Conservation (phyloP, 2,797 vertebrate genomes). For the Petrocephalus schoutedeni region DNA sequence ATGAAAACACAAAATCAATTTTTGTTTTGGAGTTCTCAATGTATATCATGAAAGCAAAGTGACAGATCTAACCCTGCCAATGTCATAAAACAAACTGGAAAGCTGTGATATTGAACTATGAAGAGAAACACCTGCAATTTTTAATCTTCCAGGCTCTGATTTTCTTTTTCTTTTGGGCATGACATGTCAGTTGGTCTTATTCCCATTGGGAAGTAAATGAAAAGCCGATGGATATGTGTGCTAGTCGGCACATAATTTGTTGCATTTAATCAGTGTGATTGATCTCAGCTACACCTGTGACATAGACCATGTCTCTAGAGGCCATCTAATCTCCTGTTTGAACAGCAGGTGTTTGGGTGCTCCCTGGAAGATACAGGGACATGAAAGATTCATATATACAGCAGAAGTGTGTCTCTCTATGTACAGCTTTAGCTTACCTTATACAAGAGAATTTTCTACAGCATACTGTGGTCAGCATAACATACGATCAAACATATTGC, state of each 20-base stretch:
- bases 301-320: neutral
- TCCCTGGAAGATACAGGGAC: neutral
- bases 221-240: neutral
- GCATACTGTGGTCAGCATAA: neutral
- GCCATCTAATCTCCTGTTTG: constrained; percentile 10
- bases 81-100: neutral
- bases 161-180: neutral
- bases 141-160: neutral
- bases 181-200: neutral
- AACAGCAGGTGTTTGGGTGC: constrained; percentile 5
- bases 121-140: neutral
- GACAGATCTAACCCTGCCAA: neutral
- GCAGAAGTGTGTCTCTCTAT: neutral
- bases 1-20: neutral
- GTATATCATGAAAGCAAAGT: neutral
- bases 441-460: neutral
- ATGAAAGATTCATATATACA: constrained; percentile 3
- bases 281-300: constrained; percentile 15
- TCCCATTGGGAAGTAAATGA: neutral
- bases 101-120: neutral
- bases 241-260: neutral
- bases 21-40: neutral
- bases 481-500: neutral
- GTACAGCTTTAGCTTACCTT: too few relatives aligned
- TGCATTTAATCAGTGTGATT: constrained; percentile 15